Conservation (phyloP, 1,140 invertebrate species). For the Monomorium pharaonis region DNA sequence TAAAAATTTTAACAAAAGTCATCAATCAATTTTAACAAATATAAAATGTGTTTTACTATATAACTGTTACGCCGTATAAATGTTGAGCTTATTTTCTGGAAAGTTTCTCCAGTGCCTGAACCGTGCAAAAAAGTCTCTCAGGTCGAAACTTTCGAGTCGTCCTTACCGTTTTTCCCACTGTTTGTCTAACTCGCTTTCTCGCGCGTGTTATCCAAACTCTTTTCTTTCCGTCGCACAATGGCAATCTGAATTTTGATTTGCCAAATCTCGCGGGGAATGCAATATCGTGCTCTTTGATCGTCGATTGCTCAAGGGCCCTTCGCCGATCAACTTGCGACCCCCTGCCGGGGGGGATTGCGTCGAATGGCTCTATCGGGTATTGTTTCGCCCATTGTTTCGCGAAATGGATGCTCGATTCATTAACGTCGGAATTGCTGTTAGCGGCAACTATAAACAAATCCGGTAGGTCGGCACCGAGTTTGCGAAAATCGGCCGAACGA, state of each 20-base stretch:
- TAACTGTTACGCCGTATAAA: not conserved
- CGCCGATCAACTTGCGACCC: slow-evolving; percentile 16
- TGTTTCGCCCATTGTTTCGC: slow-evolving; percentile 55
- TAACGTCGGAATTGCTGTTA: slow-evolving; percentile 43
- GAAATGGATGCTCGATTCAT: slow-evolving; percentile 69
- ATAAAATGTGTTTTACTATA: not conserved
- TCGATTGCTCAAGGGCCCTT: slow-evolving; percentile 30
- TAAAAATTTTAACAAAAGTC: too few relatives aligned
- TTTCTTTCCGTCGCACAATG: not conserved
- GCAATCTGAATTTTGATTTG: slow-evolving; percentile 50
- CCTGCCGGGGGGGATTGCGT: slow-evolving; percentile 35
- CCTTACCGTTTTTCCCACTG: too few relatives aligned
- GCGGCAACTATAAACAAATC: slow-evolving; percentile 8
- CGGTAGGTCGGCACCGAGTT: not conserved
- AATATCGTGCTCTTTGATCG: slow-evolving; percentile 49
- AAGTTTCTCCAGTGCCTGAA: too few relatives aligned
- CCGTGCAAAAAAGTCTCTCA: too few relatives aligned
- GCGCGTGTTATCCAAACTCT: not conserved
- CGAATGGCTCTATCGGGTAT: not conserved
- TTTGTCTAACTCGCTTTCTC: not conserved
- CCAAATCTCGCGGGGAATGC: slow-evolving; percentile 23
- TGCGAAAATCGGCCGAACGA: slow-evolving; percentile 8
- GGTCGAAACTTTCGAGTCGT: not conserved
- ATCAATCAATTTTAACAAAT: too few relatives aligned
- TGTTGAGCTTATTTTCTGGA: not conserved